A percentile compares a stretch with the other conserved stretches of the same genome.
Conservation (phyloP, 2,797 vertebrate species). For the Lerista edwardsae region DNA sequence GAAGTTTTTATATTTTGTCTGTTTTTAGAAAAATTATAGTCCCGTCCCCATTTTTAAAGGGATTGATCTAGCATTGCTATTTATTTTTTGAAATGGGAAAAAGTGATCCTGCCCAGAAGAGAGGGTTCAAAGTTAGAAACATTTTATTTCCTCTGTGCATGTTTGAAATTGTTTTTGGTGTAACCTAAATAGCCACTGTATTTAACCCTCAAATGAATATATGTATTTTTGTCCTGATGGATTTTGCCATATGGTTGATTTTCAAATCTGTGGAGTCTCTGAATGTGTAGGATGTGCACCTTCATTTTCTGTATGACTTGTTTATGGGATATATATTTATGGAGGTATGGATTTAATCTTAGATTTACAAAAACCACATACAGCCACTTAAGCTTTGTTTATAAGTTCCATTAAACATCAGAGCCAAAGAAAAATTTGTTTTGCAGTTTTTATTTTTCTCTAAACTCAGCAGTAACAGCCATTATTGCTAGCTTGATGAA, state of each 20-base stretch:
- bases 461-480: slow-evolving; percentile 66
- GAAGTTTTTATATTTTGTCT: background rate
- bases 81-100: slow-evolving; percentile 12
- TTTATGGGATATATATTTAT: background rate
- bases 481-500: slow-evolving; percentile 77
- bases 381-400: slow-evolving; percentile 50
- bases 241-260: background rate
- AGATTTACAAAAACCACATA: slow-evolving; percentile 13
- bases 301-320: slow-evolving; percentile 10
- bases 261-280: slow-evolving; percentile 2
- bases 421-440: slow-evolving; percentile 40
- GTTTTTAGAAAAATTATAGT: background rate
- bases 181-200: background rate
- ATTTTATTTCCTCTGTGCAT: slow-evolving; percentile 1
- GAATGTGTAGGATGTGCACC: background rate
- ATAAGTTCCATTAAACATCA: slow-evolving; percentile 51
- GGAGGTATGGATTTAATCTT: slow-evolving; percentile 14
- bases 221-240: slow-evolving; percentile 11
- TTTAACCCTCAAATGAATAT: slow-evolving; percentile 7
- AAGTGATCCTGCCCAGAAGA: background rate
- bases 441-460: slow-evolving; percentile 46
- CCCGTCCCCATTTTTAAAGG: background rate
- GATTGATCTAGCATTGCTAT: background rate
- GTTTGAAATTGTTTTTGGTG: slow-evolving; percentile 8
- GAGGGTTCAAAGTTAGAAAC: background rate